Conservation (phyloP, 1,140 invertebrate genomes). For the Drosophila sulfurigaster region DNA sequence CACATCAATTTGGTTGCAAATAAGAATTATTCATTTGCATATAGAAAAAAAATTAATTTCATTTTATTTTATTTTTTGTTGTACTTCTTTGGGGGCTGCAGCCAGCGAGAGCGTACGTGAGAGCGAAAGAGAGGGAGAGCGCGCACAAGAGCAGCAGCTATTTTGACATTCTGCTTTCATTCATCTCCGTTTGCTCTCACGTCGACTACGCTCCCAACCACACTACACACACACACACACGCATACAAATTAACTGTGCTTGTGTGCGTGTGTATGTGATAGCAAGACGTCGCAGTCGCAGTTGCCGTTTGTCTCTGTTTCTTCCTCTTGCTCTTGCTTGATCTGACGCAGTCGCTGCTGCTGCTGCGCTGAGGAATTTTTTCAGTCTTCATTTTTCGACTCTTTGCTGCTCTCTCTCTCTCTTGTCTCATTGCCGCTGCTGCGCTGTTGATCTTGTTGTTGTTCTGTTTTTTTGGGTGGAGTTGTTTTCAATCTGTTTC, state of each 20-base stretch:
- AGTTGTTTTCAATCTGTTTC: conserved; percentile 79
- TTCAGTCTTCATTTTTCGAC: conserved; percentile 69
- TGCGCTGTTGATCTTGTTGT: conserved; percentile 49
- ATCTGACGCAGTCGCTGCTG: conserved; percentile 51
- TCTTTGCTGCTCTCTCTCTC: conserved; percentile 44
- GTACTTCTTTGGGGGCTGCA: conserved; percentile 63
- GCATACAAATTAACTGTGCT: conserved; percentile 46
- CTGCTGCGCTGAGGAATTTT: conserved; percentile 73
- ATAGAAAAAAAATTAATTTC: conserved; percentile 67
- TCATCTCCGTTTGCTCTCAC: conserved; percentile 72
- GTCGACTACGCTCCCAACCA: conserved; percentile 52
- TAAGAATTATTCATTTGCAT: conserved; percentile 63
- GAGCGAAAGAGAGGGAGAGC: conserved; percentile 14
- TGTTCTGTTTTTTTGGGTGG: conserved; percentile 73
- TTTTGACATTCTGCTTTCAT: conserved; percentile 82
- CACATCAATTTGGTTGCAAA: conserved; percentile 40
- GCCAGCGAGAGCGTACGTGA: conserved; percentile 25
- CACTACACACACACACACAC: conserved; percentile 32
- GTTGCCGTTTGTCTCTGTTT: conserved; percentile 25
- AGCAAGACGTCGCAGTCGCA: conserved; percentile 42
- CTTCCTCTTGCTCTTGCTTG: conserved; percentile 41
- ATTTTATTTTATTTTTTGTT: conserved; percentile 56
- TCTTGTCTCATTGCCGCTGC: conserved; percentile 23
- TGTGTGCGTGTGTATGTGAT: conserved; percentile 37
- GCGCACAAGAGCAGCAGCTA: conserved; percentile 45